Conservation (phyloP, 1,140 invertebrate species). For the Carposina sasakii region DNA sequence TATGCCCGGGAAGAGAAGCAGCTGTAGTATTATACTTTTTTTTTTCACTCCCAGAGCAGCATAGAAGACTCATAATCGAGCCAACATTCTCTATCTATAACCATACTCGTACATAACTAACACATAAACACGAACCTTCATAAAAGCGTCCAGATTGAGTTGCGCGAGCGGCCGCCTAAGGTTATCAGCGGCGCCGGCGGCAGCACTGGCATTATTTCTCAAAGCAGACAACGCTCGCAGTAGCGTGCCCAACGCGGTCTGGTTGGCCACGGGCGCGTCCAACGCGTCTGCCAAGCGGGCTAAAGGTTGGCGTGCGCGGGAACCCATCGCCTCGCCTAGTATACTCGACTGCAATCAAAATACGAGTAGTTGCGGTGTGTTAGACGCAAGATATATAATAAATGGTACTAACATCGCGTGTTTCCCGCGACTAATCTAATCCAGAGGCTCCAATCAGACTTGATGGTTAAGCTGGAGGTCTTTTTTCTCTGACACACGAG, state of each 20-base stretch:
- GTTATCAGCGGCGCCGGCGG: slow-evolving; percentile 80
- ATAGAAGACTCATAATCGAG: no score
- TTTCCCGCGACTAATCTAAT: no score
- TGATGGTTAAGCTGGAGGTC: no score
- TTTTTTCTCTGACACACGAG: no score
- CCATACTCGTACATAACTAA: not conserved
- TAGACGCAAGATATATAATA: no score
- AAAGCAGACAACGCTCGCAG: slow-evolving; percentile 78
- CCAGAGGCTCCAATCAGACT: no score
- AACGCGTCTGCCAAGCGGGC: slow-evolving; percentile 81
- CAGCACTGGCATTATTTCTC: slow-evolving; percentile 79
- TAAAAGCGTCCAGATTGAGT: slow-evolving; percentile 77
- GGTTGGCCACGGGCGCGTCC: slow-evolving; percentile 82
- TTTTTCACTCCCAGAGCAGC: no score
- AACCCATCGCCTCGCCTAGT: slow-evolving; percentile 76
- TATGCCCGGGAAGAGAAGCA: no score
- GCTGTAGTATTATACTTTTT: no score
- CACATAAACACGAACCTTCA: slow-evolving; percentile 64
- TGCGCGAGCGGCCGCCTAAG: slow-evolving; percentile 80
- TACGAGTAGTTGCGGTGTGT: no score
- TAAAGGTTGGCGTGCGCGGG: slow-evolving; percentile 78
- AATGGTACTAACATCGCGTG: no score
- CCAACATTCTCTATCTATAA: no score
- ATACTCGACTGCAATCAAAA: slow-evolving; percentile 65
- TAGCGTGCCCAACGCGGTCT: slow-evolving; percentile 79